Percentiles rank a stretch among this genome's conserved stretches.
These are phyloP conservation scores for Corythoichthys intestinalis DNA, from an alignment of 2,113 vertebrate genomes.

Conservation along the genomic window DNA sequence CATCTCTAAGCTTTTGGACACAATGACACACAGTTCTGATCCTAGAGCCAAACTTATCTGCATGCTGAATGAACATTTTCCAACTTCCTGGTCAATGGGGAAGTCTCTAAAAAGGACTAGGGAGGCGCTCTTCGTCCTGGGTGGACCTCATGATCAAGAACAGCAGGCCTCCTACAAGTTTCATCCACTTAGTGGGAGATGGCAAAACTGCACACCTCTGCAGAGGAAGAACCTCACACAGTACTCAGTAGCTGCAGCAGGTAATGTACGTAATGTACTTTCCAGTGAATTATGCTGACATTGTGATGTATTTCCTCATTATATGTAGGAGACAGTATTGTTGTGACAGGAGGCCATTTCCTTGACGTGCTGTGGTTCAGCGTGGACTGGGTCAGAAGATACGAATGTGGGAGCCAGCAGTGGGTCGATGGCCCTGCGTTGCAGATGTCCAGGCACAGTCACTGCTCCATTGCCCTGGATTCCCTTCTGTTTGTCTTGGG, in stretches of 20 bases:
- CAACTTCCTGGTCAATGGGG: conserved; percentile 70
- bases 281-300: too few species aligned
- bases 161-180: conserved; percentile 80
- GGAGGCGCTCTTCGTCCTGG: conserved; percentile 80
- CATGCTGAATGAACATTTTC: conserved; percentile 73
- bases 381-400: conserved; percentile 84
- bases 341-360: conserved; percentile 85
- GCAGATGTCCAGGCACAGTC: conserved; percentile 79
- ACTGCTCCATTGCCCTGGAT: conserved; percentile 77
- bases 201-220: conserved; percentile 79
- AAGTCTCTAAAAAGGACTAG: conserved; percentile 53
- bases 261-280: conserved; percentile 64
- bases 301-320: background rate
- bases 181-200: conserved; percentile 76
- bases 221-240: conserved; percentile 83
- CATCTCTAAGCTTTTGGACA: conserved; percentile 74
- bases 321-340: conserved; percentile 50
- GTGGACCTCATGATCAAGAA: conserved; percentile 81
- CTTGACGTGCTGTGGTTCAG: conserved; percentile 84
- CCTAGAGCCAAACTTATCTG: conserved; percentile 71
- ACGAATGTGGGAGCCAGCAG: conserved; percentile 69
- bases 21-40: conserved; percentile 61
- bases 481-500: conserved; percentile 77
- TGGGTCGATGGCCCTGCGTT: conserved; percentile 82
- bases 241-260: conserved; percentile 83